These are phyloP conservation scores for Neopelma chrysocephalum DNA, from an alignment of 2,797 vertebrate genomes.

Conservation along the genomic window DNA sequence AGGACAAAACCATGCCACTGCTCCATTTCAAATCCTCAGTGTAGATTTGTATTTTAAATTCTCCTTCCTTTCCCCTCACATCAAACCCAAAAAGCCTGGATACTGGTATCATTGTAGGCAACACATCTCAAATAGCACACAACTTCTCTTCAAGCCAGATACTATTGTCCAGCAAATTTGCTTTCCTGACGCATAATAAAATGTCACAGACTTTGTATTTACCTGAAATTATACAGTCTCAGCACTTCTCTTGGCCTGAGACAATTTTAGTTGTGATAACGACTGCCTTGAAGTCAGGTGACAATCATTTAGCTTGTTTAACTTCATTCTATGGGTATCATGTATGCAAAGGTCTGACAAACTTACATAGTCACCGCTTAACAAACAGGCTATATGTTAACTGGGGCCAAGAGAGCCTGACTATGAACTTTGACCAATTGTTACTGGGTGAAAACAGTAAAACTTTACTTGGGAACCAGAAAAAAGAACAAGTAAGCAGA, in stretches of 20 bases:
- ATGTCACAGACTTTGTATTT: neutral
- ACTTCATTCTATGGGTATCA: neutral
- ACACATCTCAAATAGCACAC: neutral
- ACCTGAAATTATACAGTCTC: neutral
- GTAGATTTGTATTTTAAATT: neutral
- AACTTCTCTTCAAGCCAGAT: neutral
- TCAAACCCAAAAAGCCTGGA: neutral
- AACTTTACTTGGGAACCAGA: neutral
- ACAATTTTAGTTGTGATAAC: neutral
- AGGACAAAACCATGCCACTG: neutral
- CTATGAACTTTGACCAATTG: neutral
- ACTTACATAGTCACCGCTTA: neutral
- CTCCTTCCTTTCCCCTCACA: neutral
- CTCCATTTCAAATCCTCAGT: neutral
- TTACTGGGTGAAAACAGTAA: neutral
- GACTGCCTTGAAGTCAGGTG: neutral
- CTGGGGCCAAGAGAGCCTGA: neutral
- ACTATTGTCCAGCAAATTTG: neutral
- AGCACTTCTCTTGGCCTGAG: neutral
- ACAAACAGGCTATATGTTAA: accelerated
- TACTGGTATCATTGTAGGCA: neutral
- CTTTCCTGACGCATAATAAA: neutral
- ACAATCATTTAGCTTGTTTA: neutral
- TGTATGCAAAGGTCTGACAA: neutral
- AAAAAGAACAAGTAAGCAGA: neutral